Evolutionary conservation across 2,888 invertebrate species (phyloP).

Genomic region (Strigamia maritima): DNA sequence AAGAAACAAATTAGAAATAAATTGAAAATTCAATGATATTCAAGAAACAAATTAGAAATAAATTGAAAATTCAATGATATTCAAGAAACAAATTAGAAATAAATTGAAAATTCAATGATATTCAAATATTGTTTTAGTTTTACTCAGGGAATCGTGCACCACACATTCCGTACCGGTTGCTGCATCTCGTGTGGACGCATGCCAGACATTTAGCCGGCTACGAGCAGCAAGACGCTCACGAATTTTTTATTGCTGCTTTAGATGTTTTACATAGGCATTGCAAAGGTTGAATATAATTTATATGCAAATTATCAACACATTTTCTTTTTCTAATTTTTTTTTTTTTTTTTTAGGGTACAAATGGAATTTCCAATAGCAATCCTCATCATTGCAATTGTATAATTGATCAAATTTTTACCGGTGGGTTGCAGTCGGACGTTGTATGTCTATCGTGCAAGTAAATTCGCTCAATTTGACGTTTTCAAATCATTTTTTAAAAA

Average conservation of each 20-base stretch:
- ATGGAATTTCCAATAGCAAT: constrained; percentile 50
- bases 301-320: background rate
- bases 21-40: background rate
- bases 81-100: background rate
- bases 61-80: background rate
- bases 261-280: constrained; percentile 87
- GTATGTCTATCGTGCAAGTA: constrained; percentile 90
- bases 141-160: constrained; percentile 87
- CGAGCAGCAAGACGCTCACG: constrained; percentile 98
- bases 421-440: constrained; percentile 91
- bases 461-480: constrained; percentile 47
- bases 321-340: too few species aligned
- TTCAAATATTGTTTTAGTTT: constrained; percentile 65
- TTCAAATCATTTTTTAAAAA: constrained; percentile 28
- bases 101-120: background rate
- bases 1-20: background rate
- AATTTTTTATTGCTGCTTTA: constrained; percentile 94
- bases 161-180: constrained; percentile 78
- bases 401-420: constrained; percentile 95
- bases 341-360: constrained; percentile 47
- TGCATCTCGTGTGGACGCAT: constrained; percentile 96
- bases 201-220: constrained; percentile 90
- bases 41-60: background rate
- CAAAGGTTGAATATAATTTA: constrained; percentile 51
- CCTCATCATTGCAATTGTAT: constrained; percentile 78